Base-by-base conservation (phyloP, 2,113 vertebrate genomes). In the Craseonycteris thonglongyai region DNA sequence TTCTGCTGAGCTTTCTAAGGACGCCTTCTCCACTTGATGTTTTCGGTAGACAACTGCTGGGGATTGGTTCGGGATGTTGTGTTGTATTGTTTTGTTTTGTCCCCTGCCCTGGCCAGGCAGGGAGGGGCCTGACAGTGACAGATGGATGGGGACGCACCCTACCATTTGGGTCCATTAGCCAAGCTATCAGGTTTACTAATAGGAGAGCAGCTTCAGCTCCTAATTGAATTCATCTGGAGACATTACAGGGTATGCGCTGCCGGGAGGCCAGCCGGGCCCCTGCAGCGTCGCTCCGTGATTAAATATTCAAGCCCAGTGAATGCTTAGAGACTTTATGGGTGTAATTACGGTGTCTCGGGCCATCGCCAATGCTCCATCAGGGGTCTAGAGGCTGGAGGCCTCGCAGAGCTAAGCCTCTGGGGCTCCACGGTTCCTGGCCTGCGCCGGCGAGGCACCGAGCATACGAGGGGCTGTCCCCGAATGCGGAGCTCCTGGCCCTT, bases 261-360 rank as follows among this genome's bases (percentile, higher is more conserved):
- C 72, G 13, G 75, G 71, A 93, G 96, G 86, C 82, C 40, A 63
- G 42, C 5, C 87, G 49, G 0, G 71, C 69, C 75, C 38, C 95
- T 84, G 10, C 33, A 9, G 95, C 93, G 47, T 15, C 51, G 71
- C 90, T 96, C 88, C 28, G 0, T 30, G 90, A 95, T 97, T 93
- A 93, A 97, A 97, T 97, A 96, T 95, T 96, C 96, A 96, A 94
- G 79, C 56, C n/a, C 61, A 75, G 49, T 11, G 86, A 92, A 86
- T 15, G 90, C 91, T 45, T 54, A 80, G 90, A 85, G 69, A 85
- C 88, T 88, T 93, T 81, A 78, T 93, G 95, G 87, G 88, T 69
- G 18, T 96, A 93, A 97, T 96, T 92, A 94, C 6, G 4, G 72
- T 24, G 92, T 95, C 97, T 95, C 80, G 24, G 95, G 90, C 72